Base-by-base conservation (phyloP, 1,140 invertebrate genomes). In the Galleria mellonella region DNA sequence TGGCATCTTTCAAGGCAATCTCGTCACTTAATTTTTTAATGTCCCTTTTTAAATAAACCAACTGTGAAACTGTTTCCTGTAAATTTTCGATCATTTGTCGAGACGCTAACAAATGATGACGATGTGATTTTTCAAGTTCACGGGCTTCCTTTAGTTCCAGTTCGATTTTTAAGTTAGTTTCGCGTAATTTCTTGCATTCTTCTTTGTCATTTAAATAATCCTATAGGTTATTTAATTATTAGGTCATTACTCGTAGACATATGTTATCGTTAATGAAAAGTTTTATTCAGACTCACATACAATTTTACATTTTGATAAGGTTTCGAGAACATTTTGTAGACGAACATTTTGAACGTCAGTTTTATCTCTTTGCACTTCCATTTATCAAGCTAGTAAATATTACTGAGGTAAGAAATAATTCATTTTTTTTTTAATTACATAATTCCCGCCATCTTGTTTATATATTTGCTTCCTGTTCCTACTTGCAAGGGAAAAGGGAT, bases 11-110 rank as follows among this genome's bases (percentile, higher is more conserved):
- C 5, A 62, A 44, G 43, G 40, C 12, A 39, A 81, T 62, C 55
- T 85, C 76, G 6, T 84, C 75, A 48, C 71, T 75, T 29, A 81
- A 60, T 42, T 65, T 73, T 59, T 84, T 86, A 2, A 74, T 45
- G 32, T 86, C 83, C 32, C 74, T 63, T 67, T 84, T 87, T 5
- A 86, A 45, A 60, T 78, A 78, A 30, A 85, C 68, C 9, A 87
- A 47, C 27, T 85, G 75, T 9, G 83, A 78, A 12, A 87, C 76
- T 5, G 79, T 83, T 32, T 79, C 69, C 55, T 87, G 83, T 32
- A 86, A 63, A 43, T 79, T 84, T 12, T 50, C 71, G 23, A 87
- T 83, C 67, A 87, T 81, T 67, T 87, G 75, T 28, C 78, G 62
- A 12, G 81, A 78, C 9, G 59, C 65, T 32, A 71, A 46, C 32